Percentiles rank a stretch among this genome's conserved stretches.
These are phyloP conservation scores for Arvicanthis niloticus DNA, from an alignment of 2,113 vertebrate species.

Conservation along the genomic window DNA sequence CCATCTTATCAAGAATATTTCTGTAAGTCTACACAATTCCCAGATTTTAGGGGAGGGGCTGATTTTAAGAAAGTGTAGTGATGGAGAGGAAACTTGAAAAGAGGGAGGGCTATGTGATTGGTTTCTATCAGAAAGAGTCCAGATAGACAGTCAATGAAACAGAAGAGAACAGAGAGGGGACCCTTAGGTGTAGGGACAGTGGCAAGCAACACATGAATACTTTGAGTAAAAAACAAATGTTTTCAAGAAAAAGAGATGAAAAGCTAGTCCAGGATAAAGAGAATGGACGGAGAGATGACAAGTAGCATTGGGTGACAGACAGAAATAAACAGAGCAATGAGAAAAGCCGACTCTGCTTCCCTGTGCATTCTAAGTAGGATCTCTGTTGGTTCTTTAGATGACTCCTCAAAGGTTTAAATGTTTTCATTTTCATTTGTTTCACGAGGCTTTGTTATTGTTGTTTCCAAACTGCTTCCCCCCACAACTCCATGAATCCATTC, in stretches of 20 bases:
- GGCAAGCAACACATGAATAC: not conserved
- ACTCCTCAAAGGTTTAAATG: not conserved
- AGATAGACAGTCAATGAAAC: not conserved
- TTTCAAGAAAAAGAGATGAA: not conserved
- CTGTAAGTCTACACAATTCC: constrained; percentile 7
- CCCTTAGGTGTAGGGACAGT: not conserved
- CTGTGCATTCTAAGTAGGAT: not conserved
- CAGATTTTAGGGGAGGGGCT: not conserved
- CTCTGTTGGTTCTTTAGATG: not conserved
- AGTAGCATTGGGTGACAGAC: not conserved
- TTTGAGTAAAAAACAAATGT: not conserved
- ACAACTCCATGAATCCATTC: not conserved
- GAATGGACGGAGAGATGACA: not conserved
- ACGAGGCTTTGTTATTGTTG: not conserved
- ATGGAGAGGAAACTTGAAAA: not conserved
- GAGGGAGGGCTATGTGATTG: not conserved
- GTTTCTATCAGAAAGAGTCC: not conserved
- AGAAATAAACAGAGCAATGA: not conserved
- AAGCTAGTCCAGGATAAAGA: not conserved
- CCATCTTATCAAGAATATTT: not conserved
- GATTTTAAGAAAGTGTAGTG: not conserved
- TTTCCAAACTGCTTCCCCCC: not conserved
- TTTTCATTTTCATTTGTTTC: not conserved
- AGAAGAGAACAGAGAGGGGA: not conserved
- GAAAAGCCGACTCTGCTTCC: not conserved